A percentile compares a stretch with the other conserved stretches of the same genome.
Conservation (phyloP, 2,797 vertebrate species). For the Siniperca undulata region DNA sequence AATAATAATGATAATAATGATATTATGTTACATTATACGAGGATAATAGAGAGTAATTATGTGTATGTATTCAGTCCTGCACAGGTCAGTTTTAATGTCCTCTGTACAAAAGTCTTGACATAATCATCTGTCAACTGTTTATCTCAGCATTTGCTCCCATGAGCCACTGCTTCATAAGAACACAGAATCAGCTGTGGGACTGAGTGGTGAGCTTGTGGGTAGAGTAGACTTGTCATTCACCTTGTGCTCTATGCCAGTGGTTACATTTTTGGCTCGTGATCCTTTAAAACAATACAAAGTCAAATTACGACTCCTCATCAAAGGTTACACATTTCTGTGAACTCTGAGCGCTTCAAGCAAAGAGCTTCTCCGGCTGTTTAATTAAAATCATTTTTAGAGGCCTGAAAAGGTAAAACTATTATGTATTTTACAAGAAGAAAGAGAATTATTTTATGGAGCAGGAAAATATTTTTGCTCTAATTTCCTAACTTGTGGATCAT, state of each 20-base stretch:
- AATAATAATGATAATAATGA: not conserved
- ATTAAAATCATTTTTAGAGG: not conserved
- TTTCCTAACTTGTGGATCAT: not conserved
- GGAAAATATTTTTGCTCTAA: not conserved
- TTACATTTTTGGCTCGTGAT: not conserved
- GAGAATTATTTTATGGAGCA: not conserved
- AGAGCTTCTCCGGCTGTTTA: not conserved
- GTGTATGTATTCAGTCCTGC: too few species aligned
- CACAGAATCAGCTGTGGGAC: not conserved
- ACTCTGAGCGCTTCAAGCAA: not conserved
- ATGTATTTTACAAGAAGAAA: not conserved
- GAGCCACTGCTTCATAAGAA: slow-evolving; percentile 11
- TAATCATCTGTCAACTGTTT: slow-evolving; percentile 19
- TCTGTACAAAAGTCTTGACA: not conserved
- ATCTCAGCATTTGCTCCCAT: slow-evolving; percentile 3
- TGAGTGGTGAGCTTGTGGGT: slow-evolving; percentile 12
- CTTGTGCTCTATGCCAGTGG: too few species aligned
- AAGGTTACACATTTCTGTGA: not conserved
- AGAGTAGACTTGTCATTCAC: not conserved
- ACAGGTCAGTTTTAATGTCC: not conserved
- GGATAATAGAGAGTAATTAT: not conserved
- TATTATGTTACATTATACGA: not conserved
- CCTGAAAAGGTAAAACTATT: too few species aligned
- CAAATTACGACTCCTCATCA: not conserved
- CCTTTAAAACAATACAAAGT: slow-evolving; percentile 6